Percentiles rank a stretch among this genome's conserved stretches.
These are phyloP conservation scores for Brachionichthys hirsutus DNA, from an alignment of 2,113 vertebrate genomes.

Conservation along the genomic window DNA sequence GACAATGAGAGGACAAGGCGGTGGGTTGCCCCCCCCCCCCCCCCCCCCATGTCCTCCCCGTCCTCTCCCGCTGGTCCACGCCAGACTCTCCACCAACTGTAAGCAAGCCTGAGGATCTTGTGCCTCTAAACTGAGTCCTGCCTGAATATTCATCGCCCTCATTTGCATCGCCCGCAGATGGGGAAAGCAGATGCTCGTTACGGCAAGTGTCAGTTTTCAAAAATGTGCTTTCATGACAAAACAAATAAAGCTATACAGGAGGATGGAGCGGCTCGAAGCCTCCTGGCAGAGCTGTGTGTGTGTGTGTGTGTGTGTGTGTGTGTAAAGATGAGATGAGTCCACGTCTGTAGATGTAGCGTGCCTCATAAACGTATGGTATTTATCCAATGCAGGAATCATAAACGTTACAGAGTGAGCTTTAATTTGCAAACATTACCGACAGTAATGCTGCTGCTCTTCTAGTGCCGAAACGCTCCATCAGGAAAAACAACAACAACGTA, in stretches of 20 bases:
- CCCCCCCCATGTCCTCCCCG: slow-evolving; percentile 21
- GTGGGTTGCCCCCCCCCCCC: slow-evolving; percentile 63
- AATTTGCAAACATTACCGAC: background rate
- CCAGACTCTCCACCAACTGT: slow-evolving; percentile 61
- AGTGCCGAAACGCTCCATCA: background rate
- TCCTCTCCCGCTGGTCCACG: slow-evolving; percentile 33
- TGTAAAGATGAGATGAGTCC: slow-evolving; percentile 11
- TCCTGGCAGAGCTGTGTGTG: slow-evolving; percentile 51
- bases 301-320: slow-evolving; percentile 3
- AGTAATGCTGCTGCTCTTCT: background rate
- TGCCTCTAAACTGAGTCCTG: slow-evolving; percentile 62
- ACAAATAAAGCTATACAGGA: slow-evolving; percentile 78
- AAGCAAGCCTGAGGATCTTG: slow-evolving; percentile 69
- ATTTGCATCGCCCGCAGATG: slow-evolving; percentile 80
- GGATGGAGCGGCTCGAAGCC: slow-evolving; percentile 62
- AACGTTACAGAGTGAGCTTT: background rate
- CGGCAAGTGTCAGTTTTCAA: slow-evolving; percentile 71
- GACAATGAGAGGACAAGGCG: slow-evolving; percentile 42
- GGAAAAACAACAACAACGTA: background rate
- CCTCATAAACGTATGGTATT: background rate
- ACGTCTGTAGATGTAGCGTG: background rate
- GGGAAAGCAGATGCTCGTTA: slow-evolving; percentile 76
- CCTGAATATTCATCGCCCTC: slow-evolving; percentile 79
- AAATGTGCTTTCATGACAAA: slow-evolving; percentile 79
- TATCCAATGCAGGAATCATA: slow-evolving; percentile 6